Evolutionary conservation across 2,113 vertebrate species (phyloP).

Genomic region (Athene cunicularia): DNA sequence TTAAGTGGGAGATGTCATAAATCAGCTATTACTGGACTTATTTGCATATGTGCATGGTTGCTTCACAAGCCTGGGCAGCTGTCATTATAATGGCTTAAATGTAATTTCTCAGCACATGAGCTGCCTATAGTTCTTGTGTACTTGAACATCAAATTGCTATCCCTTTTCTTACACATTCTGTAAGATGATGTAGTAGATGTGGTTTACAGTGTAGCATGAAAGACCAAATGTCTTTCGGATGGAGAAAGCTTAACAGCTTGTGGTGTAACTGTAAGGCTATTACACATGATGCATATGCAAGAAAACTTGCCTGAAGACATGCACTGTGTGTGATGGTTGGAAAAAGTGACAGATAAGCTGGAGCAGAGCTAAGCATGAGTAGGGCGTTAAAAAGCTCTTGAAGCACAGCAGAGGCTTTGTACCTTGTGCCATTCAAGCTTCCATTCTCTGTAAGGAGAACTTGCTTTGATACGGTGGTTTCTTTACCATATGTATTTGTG

Average conservation of each 20-base stretch:
- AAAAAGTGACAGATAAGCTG: background rate
- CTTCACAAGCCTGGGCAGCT: background rate
- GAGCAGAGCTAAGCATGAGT: background rate
- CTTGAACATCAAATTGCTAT: background rate
- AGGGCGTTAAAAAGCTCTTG: background rate
- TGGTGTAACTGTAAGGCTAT: background rate
- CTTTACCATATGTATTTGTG: background rate
- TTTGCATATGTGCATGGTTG: background rate
- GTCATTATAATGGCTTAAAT: background rate
- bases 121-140: background rate
- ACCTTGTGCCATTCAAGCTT: background rate
- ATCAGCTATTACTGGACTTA: background rate
- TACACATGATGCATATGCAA: rapidly evolving
- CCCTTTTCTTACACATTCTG: background rate
- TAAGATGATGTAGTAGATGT: background rate
- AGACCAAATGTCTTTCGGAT: background rate
- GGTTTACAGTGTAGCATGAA: background rate
- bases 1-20: background rate
- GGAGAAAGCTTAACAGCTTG: background rate
- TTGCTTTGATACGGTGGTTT: background rate
- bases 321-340: rapidly evolving
- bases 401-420: background rate
- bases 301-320: background rate
- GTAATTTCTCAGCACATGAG: background rate
- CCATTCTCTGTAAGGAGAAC: background rate